phyloP scores from a whole-genome alignment of 2,113 vertebrate genomes.

The Jaculus jaculus region DNA sequence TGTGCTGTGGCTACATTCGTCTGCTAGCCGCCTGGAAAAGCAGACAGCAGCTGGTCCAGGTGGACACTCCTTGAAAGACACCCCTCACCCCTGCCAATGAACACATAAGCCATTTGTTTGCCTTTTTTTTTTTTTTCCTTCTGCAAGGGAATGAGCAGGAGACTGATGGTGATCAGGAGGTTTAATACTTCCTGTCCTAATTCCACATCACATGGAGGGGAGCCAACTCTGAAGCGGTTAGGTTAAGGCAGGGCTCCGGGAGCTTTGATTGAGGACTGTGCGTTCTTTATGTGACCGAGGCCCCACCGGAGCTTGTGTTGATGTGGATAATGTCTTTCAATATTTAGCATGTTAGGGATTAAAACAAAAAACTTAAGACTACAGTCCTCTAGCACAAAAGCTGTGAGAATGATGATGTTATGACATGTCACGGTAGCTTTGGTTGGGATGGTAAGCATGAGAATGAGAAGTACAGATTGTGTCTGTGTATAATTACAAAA shows the following conservation, averaged over 20 bases:
- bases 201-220: background rate
- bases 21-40: background rate
- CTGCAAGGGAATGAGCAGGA: background rate
- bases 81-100: background rate
- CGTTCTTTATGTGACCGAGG: background rate
- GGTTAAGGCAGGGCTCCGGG: background rate
- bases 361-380: background rate
- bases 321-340: background rate
- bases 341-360: slow-evolving; percentile 17
- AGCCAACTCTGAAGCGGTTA: background rate
- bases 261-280: background rate
- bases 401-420: background rate
- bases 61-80: background rate
- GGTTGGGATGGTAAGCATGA: background rate
- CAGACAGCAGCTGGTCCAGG: background rate
- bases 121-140: background rate
- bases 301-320: background rate
- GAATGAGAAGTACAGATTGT: background rate
- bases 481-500: background rate
- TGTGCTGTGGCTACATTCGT: background rate
- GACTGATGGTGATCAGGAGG: background rate
- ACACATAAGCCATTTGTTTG: background rate
- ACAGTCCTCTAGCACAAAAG: background rate
- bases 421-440: background rate
- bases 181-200: background rate